These are phyloP conservation scores for Mayetiola destructor DNA, from an alignment of 2,888 invertebrate genomes.

Conservation along the genomic window DNA sequence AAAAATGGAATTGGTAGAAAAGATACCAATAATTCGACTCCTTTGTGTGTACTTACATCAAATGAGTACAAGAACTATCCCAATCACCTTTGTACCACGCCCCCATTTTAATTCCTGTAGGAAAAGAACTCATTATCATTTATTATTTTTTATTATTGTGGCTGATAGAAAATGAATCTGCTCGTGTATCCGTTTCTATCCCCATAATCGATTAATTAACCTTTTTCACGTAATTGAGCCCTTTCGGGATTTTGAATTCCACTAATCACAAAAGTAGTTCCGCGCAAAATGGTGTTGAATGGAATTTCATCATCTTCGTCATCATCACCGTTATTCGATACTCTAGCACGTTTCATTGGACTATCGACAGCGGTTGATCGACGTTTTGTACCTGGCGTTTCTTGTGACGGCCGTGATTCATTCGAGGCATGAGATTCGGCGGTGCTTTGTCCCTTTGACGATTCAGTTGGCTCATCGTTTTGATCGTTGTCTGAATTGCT, in stretches of 20 bases:
- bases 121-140: no score
- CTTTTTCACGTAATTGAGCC: slow-evolving; percentile 48
- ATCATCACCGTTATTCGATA: no score
- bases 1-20: no score
- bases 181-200: no score
- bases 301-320: no score
- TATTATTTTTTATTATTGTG: no score
- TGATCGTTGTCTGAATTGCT: neutral
- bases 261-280: slow-evolving; percentile 66
- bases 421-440: neutral
- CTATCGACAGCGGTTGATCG: no score
- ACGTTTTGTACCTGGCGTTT: no score
- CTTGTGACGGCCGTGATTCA: no score
- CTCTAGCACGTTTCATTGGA: neutral
- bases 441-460: neutral
- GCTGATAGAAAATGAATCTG: no score
- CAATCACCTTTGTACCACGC: slow-evolving; percentile 65
- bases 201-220: no score
- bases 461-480: neutral
- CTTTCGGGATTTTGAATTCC: slow-evolving; percentile 72
- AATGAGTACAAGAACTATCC: slow-evolving; percentile 62
- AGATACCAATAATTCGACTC: no score
- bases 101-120: slow-evolving; percentile 67
- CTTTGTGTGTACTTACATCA: slow-evolving; percentile 75
- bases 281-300: slow-evolving; percentile 40